Evolutionary conservation across 1,140 invertebrate genomes (phyloP).

Genomic region (Choristoneura fumiferana): DNA sequence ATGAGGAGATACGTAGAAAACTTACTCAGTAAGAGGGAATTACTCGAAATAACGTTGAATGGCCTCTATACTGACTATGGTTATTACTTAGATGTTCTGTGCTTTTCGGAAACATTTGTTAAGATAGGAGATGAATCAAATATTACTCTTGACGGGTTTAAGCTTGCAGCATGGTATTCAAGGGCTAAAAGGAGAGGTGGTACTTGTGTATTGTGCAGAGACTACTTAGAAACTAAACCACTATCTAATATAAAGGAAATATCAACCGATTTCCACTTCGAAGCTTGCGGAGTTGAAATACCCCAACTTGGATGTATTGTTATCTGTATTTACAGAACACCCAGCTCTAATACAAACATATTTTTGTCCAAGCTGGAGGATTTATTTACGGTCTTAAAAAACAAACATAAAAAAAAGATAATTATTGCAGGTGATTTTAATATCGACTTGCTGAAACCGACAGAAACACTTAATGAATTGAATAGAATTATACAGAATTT

Average conservation of each 20-base stretch:
- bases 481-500: background rate
- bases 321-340: conserved; percentile 31
- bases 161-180: conserved; percentile 21
- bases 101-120: conserved; percentile 24
- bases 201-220: conserved; percentile 26
- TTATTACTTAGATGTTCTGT: conserved; percentile 21
- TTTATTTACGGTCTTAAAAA: background rate
- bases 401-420: conserved; percentile 4
- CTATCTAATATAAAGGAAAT: conserved; percentile 18
- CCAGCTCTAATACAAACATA: conserved; percentile 12
- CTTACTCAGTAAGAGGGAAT: conserved; percentile 23
- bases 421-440: conserved; percentile 25
- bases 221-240: conserved; percentile 9
- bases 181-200: conserved; percentile 22
- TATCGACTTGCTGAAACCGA: conserved; percentile 26
- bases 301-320: conserved; percentile 19
- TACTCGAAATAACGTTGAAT: conserved; percentile 10
- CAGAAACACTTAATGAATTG: conserved; percentile 20
- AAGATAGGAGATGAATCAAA: conserved; percentile 20
- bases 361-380: conserved; percentile 6
- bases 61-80: conserved; percentile 15
- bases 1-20: too few species aligned
- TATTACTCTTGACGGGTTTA: conserved; percentile 18
- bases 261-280: conserved; percentile 4
- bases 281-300: conserved; percentile 31